Base-by-base conservation (phyloP, 2,113 vertebrate species). In the Ctenomys sociabilis region DNA sequence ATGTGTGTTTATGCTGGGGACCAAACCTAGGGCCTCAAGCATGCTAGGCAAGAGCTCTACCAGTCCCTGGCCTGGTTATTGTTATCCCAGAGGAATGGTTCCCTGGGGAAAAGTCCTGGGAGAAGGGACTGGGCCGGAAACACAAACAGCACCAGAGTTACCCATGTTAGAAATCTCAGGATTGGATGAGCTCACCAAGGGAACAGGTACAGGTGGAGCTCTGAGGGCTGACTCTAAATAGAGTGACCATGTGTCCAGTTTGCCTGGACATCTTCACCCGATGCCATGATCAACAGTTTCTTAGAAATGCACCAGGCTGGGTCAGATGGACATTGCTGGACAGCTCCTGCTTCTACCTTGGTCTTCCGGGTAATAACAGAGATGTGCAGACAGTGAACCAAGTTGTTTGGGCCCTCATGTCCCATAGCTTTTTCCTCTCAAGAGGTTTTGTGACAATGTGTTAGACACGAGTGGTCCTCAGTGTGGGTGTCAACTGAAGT, bases 281-380 rank as follows among this genome's bases (percentile, higher is more conserved):
- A 11, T 59, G 37, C 45, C 21, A 8, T 13, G 80, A 26, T n/a
- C 28, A 57, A 24, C 2, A 43, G 52, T 45, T 57, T 49, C 22
- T 66, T 21, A 83, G 8, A 87, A 59, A 37, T 49, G 30, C 57
- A 30, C 32, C 4, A 11, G 17, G 37, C n/a, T 14, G 80, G 3
- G 5, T 52, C 37, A 30, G 19, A 52, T 3, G 0, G 49, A 40
- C 35, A 1, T 35, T 30, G 5, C 7, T 5, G 10, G 0, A 1
- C 61, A 26, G 49, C 14, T 88, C 37, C 14, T 6, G 14, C 49
- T 49, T 81, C 35, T 37, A 66, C 68, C 4, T 0, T 4, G 13
- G 57, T 59, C 66, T 59, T 57, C 10, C 12, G 72, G 70, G 14
- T 77, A 13, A 82, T 30, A 22, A 52, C 54, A 52, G 64, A 82